Base-by-base conservation (phyloP, 2,797 vertebrate genomes). In the Leptodactylus fallax region DNA sequence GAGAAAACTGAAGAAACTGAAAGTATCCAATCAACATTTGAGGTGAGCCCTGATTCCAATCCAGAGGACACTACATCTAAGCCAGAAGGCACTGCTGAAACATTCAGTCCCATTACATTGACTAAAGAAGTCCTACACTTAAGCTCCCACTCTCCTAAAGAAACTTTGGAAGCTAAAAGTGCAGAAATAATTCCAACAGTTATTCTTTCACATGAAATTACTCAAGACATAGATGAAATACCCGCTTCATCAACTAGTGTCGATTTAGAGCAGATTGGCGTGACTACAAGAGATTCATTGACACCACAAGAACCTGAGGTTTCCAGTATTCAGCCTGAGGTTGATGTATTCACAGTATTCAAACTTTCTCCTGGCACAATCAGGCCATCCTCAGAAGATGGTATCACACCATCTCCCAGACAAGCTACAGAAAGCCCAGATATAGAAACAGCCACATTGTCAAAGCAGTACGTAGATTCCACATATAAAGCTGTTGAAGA, bases 41-140 rank as follows among this genome's bases (percentile, higher is more conserved):
- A 96, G 65, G 91, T 93, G 92, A 94, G 95, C 93, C 93, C 94
- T 92, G 94, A 94, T 86, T 93, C 90, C 49, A 94, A 93, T 27
- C 87, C 94, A 85, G 94, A 92, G 90, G 91, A 92, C 87, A 91
- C 92, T 88, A 1, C 87, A 87, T 61, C 21, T 3, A 9, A 60
- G 27, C 27, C 80, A 78, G 80, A 87, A 67, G 51, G 84, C 88
- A 83, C 90, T 90, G 55, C 45, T 86, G 90, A 83, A 90, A 92
- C 90, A 23, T 90, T 91, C 81, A 88, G 87, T 89, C 89, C 93
- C 72, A 63, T 91, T 76, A 89, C 90, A 25, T 19, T 92, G 23
- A 89, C 85, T 47, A 92, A 90, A 85, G 90, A 92, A n/a, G 87
- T 87, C 21, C n/a, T 36, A 7, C 79, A 90, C 80, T 83, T 87